Evolutionary conservation across 1,140 invertebrate genomes (phyloP).

Genomic region (Rhynchophorus ferrugineus): DNA sequence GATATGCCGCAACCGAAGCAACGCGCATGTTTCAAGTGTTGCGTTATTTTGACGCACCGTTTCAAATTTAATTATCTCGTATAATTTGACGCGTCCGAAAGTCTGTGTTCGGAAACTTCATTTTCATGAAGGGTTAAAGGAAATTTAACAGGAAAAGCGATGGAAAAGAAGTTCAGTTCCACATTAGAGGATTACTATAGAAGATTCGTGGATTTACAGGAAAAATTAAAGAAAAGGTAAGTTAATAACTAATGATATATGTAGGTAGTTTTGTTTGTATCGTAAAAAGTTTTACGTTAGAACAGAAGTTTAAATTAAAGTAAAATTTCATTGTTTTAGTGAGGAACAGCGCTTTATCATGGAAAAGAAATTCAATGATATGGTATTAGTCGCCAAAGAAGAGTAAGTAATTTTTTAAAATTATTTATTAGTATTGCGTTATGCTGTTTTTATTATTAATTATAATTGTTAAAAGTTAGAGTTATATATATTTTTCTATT

Average conservation of each 20-base stretch:
- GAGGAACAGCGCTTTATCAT: conserved; percentile 36
- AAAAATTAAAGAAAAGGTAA: conserved; percentile 38
- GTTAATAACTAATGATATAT: conserved; percentile 6
- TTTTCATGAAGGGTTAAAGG: too few relatives aligned
- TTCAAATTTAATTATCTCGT: not conserved
- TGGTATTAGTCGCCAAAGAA: conserved; percentile 33
- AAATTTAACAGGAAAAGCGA: too few relatives aligned
- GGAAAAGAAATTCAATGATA: conserved; percentile 38
- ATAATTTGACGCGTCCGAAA: not conserved
- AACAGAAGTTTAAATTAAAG: not conserved
- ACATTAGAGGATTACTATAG: conserved; percentile 36
- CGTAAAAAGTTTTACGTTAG: conserved; percentile 14
- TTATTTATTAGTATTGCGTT: not conserved
- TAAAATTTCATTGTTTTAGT: conserved; percentile 25
- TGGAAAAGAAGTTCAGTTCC: conserved; percentile 13
- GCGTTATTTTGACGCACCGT: conserved; percentile 5
- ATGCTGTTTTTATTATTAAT: not conserved
- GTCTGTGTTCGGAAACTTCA: too few relatives aligned
- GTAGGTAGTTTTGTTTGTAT: conserved; percentile 31
- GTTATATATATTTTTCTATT: too few relatives aligned
- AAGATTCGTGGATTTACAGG: conserved; percentile 36
- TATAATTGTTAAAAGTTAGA: not conserved
- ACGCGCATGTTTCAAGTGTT: conserved; percentile 4
- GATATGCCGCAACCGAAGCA: not conserved
- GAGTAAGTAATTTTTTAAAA: conserved; percentile 30